Evolutionary conservation across 2,888 invertebrate genomes (phyloP).

Genomic region (Listrodromus nycthemerus): DNA sequence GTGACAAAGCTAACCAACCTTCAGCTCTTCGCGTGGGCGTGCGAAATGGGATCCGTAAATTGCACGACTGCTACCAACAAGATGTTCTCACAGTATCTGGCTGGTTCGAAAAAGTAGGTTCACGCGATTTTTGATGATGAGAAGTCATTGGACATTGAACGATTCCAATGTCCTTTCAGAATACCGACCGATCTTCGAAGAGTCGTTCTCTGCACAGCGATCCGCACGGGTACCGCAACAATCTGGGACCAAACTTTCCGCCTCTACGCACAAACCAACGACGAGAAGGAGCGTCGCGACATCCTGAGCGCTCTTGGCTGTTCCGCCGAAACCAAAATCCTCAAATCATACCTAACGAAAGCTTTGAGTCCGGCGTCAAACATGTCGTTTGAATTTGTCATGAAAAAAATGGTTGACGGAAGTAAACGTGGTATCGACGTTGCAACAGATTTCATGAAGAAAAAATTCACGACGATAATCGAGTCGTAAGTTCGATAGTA

Average conservation of each 20-base stretch:
- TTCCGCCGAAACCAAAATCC: constrained; percentile 82
- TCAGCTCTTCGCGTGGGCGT: constrained; percentile 80
- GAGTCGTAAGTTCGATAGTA: constrained; percentile 41
- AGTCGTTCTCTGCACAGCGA: constrained; percentile 84
- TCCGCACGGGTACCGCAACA: constrained; percentile 72
- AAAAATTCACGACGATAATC: constrained; percentile 47
- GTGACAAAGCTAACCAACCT: constrained; percentile 75
- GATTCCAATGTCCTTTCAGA: constrained; percentile 75
- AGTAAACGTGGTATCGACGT: constrained; percentile 66
- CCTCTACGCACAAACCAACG: constrained; percentile 69
- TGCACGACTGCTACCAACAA: constrained; percentile 79
- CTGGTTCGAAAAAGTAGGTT: constrained; percentile 50
- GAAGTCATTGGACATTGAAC: background rate
- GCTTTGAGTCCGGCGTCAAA: background rate
- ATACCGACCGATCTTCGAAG: constrained; percentile 84
- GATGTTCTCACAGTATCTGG: constrained; percentile 58
- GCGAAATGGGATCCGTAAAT: constrained; percentile 79
- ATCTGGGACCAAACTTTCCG: constrained; percentile 66
- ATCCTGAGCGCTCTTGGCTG: constrained; percentile 84
- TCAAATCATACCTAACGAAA: constrained; percentile 71
- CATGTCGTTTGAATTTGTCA: constrained; percentile 71
- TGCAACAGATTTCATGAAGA: constrained; percentile 67
- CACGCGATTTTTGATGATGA: background rate
- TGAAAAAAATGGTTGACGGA: constrained; percentile 53
- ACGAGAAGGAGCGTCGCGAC: constrained; percentile 73